These are phyloP conservation scores for Nyctibius grandis DNA, from an alignment of 2,797 vertebrate genomes.

Conservation along the genomic window DNA sequence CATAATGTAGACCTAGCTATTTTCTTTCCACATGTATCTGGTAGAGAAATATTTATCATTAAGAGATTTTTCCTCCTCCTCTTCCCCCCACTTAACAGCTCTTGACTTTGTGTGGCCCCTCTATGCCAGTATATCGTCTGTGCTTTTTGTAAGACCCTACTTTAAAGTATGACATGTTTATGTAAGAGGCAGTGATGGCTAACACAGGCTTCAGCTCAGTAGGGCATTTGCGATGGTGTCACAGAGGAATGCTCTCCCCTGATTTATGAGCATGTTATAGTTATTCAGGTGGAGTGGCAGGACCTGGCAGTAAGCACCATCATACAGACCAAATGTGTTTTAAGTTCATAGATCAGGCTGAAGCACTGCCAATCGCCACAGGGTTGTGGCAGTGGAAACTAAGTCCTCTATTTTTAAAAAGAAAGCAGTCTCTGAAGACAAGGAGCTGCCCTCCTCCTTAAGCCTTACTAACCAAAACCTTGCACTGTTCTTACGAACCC, in stretches of 20 bases:
- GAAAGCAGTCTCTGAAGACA: constrained; percentile 56
- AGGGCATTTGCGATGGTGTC: constrained; percentile 66
- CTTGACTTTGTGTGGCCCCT: constrained; percentile 75
- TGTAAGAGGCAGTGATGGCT: constrained; percentile 64
- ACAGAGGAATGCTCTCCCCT: constrained; percentile 67
- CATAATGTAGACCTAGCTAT: not conserved
- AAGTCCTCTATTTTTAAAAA: constrained; percentile 63
- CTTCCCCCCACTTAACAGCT: constrained; percentile 14
- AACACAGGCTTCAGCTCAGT: constrained; percentile 62
- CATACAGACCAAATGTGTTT: constrained; percentile 60
- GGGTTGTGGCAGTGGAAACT: constrained; percentile 33
- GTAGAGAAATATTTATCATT: not conserved
- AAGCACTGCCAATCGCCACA: not conserved
- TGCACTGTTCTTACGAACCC: not conserved
- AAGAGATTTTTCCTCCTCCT: not conserved
- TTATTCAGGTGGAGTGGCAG: constrained; percentile 71
- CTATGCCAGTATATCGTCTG: constrained; percentile 44
- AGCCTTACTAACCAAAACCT: not conserved
- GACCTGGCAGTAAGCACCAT: constrained; percentile 29
- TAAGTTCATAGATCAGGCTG: constrained; percentile 66
- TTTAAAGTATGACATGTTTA: constrained; percentile 80
- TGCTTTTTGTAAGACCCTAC: constrained; percentile 66
- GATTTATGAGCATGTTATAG: constrained; percentile 70
- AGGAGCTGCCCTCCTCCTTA: not conserved
- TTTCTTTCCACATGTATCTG: not conserved